Percentiles rank a stretch among this genome's conserved stretches.
These are phyloP conservation scores for Tolmerus cingulatus DNA, from an alignment of 2,888 invertebrate species.

Conservation along the genomic window DNA sequence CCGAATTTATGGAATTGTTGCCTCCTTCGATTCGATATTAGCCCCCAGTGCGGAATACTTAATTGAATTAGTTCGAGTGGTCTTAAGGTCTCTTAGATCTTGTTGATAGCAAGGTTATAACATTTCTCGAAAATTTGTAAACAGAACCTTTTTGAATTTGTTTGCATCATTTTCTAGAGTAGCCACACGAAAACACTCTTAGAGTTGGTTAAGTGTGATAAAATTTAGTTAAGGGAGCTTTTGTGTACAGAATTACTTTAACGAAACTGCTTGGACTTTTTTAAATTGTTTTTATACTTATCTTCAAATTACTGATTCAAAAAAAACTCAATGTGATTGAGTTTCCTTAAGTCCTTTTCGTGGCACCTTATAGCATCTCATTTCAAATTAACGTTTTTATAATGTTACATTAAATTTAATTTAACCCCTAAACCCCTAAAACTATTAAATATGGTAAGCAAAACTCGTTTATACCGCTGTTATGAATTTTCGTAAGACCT, in stretches of 20 bases:
- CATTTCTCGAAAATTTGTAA: background rate
- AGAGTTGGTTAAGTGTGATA: background rate
- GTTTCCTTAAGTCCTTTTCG: too few relatives aligned
- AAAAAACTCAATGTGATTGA: too few relatives aligned
- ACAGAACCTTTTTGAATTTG: background rate
- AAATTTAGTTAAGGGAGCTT: background rate
- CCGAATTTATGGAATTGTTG: slow-evolving; percentile 13
- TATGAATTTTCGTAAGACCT: too few relatives aligned
- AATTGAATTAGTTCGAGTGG: slow-evolving; percentile 11
- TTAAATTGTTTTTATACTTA: too few relatives aligned
- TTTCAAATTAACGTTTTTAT: too few relatives aligned
- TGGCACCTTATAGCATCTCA: too few relatives aligned
- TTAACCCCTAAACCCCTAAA: too few relatives aligned
- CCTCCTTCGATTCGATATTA: background rate
- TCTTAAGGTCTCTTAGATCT: background rate
- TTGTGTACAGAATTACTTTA: background rate
- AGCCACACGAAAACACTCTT: background rate
- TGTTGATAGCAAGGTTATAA: background rate
- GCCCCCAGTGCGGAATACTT: background rate
- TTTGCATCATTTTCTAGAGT: background rate
- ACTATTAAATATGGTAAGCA: too few relatives aligned
- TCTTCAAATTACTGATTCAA: too few relatives aligned
- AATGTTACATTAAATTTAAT: too few relatives aligned
- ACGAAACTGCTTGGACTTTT: background rate
- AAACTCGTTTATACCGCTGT: too few relatives aligned